Base-by-base conservation (phyloP, 2,888 invertebrate species). In the Zhuqinia jingwanae region DNA sequence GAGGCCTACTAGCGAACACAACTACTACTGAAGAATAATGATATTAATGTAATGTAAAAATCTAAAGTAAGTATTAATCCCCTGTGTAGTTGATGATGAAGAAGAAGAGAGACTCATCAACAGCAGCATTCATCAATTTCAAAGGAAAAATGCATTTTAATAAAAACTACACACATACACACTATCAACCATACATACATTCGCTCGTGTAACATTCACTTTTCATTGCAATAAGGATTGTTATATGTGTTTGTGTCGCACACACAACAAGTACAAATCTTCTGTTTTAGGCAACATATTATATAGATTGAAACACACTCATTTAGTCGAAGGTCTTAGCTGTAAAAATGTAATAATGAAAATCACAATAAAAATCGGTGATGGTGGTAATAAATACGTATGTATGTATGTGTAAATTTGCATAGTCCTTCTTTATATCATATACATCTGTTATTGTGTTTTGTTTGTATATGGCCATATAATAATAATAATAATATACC, bases 51-150 rank as follows among this genome's bases (percentile, higher is more conserved):
- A 50, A 68, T 17, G 17, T 45, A 20, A 45, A 75, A 36, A 22
- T 15, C 58, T 56, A 50, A 75, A 75, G 30, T 47, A 25, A 10
- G n/a, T n/a, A 20, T 25, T 50, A 73, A 73, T 42, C 76, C 76
- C 42, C 30, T 36, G 36, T 6, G 36, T 36, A 36, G 36, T 36
- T 36, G 36, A 6, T 6, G 36, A 36, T 36, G 20, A 22, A 73
- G 47, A 30, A 84, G 65, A n/a, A n/a, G n/a, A n/a, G n/a, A n/a
- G n/a, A n/a, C 76, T 84, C 65, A 84, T 84, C 84, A 84, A 27
- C 76, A 68, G 56, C n/a, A 65, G 60, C 84, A 84, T 84, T 84
- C 77, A 84, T 84, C 84, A 84, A 84, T 50, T 76, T 68, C 76
- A 76, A 58, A n/a, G 30, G 50, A 10, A 22, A n/a, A 73, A 36